Percentiles rank a stretch among this genome's conserved stretches.
Evolutionary conservation across 2,797 vertebrate species (phyloP).

Genomic region (Crax fasciolata): DNA sequence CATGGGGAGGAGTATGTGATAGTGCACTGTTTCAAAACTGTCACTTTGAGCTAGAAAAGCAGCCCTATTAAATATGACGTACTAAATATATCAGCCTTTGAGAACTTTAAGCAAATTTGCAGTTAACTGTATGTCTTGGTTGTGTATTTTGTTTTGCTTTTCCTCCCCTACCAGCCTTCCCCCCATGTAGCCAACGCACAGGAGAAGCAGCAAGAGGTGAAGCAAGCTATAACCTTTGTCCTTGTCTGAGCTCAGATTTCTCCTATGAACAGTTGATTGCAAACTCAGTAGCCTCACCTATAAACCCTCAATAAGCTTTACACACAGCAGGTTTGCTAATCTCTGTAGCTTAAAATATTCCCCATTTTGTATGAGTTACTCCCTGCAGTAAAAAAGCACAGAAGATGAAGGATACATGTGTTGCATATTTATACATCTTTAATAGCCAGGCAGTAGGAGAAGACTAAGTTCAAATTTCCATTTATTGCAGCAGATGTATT

Average conservation of each 20-base stretch:
- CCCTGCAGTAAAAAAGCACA: neutral
- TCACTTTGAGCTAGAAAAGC: neutral
- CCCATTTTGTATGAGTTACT: neutral
- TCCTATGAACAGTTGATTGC: neutral
- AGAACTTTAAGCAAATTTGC: neutral
- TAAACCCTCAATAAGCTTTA: neutral
- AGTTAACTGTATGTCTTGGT: neutral
- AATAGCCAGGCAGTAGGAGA: slow-evolving; percentile 43
- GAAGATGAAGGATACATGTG: neutral
- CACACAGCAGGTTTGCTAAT: neutral
- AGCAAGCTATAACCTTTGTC: neutral
- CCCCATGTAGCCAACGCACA: neutral
- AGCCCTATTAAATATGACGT: neutral
- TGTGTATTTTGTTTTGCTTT: neutral
- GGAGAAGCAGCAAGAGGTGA: neutral
- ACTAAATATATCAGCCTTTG: neutral
- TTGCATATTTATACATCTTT: slow-evolving; percentile 26
- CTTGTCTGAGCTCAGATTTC: neutral
- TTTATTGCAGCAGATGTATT: slow-evolving; percentile 55
- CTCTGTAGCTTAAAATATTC: neutral
- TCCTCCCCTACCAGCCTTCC: neutral
- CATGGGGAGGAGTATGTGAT: too few relatives aligned
- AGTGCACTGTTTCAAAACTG: neutral
- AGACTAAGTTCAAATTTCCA: slow-evolving; percentile 43
- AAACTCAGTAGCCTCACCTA: neutral